phyloP scores from a whole-genome alignment of 2,888 invertebrate genomes.

The Parelbella ahira region DNA sequence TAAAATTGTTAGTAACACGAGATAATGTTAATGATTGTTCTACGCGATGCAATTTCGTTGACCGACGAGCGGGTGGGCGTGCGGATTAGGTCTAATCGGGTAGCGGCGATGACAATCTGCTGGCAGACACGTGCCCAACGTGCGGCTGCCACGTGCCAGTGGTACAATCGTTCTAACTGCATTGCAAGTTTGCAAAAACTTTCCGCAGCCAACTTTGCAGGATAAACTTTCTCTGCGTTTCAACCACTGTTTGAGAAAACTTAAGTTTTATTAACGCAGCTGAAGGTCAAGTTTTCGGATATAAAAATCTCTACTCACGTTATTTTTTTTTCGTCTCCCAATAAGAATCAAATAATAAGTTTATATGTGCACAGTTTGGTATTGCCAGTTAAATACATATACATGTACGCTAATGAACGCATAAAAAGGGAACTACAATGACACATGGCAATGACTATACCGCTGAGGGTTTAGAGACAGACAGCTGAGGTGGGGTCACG shows the following conservation, averaged over 20 bases:
- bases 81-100: constrained; percentile 71
- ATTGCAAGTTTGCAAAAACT: constrained; percentile 9
- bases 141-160: constrained; percentile 44
- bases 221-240: constrained; percentile 8
- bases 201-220: not conserved
- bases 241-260: not conserved
- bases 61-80: constrained; percentile 64
- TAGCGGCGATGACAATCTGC: constrained; percentile 71
- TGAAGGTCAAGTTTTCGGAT: constrained; percentile 15
- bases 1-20: constrained; percentile 59
- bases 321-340: too few relatives aligned
- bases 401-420: too few relatives aligned
- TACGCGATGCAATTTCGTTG: constrained; percentile 57
- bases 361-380: too few relatives aligned
- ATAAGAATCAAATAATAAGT: too few relatives aligned
- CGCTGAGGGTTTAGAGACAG: too few relatives aligned
- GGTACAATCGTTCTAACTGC: constrained; percentile 24
- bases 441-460: too few relatives aligned
- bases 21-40: constrained; percentile 65
- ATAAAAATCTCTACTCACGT: too few relatives aligned
- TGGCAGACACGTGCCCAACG: constrained; percentile 44
- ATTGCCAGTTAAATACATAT: too few relatives aligned
- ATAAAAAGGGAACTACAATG: too few relatives aligned
- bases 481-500: too few relatives aligned
- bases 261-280: constrained; percentile 1